Base-by-base conservation (phyloP, 2,888 invertebrate genomes). In the Osedax frankpressi region DNA sequence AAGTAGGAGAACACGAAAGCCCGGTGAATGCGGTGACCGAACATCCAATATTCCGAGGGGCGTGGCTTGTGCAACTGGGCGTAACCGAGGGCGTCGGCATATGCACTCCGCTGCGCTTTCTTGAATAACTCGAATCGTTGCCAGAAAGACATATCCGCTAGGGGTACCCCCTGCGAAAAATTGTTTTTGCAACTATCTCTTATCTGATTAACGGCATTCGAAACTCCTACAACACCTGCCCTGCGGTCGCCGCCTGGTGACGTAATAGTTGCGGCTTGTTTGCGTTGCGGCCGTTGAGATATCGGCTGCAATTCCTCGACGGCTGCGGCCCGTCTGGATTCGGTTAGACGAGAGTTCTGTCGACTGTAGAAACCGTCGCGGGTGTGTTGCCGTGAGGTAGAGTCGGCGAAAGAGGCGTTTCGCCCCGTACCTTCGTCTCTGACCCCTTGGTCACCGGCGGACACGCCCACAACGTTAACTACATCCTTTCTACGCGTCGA, bases 1-100 rank as follows among this genome's bases (percentile, higher is more conserved):
- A 69, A 69, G 29, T 69, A 69, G 28, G 69, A 69, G 29, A 69
- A 69, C 29, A 69, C 69, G 69, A 28, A 69, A 1, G 69, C 69
- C 14, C 69, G 69, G 19, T n/a, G 28, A 25, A 69, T 69, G 11
- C 69, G 3, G 3, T 69, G 69, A 26, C 69, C 69, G 28, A 69
- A 69, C 69, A 69, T 69, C 69, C 69, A 69, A 28, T 28, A 28
- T n/a, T 69, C 69, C 11, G 28, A 14, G 28, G 69, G 69, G n/a
- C 27, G 29, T 26, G 69, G 69, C 19, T 29, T 28, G 29, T 30
- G 29, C 28, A 69, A 30, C 69, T 69, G 69, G 29, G 69, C 69
- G 30, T 28, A 29, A 19, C 29, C 69, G 25, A 69, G 69, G 29
- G 69, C 69, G 30, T 28, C 29, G 19, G 69, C 69, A 30, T 69